Base-by-base conservation (phyloP, 2,888 invertebrate species). In the Leuctra nigra region DNA sequence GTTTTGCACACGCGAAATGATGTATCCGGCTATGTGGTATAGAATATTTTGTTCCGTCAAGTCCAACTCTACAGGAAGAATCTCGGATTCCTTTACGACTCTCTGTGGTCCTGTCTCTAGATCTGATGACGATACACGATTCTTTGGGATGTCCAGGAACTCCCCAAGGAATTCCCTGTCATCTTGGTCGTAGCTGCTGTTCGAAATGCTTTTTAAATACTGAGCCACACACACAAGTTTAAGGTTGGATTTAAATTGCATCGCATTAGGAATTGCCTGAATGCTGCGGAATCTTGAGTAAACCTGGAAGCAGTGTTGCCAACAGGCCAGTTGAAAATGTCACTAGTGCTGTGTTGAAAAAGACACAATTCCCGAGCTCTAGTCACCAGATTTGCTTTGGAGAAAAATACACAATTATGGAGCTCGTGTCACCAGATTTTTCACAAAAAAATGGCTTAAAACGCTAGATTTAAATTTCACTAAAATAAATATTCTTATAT, bases 121-220 rank as follows among this genome's bases (percentile, higher is more conserved):
- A n/a, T n/a, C n/a, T n/a, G n/a, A n/a, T n/a, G n/a, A n/a, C n/a
- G n/a, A n/a, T n/a, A n/a, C n/a, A n/a, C n/a, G n/a, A 13, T 25
- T 25, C 16, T 13, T n/a, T 18, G 23, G 29, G 18, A 24, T 2
- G 23, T 50, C 50, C 13, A 20, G 18, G n/a, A 50, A 41, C 9
- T 41, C 41, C 6, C 41, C 41, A 6, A 41, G 13, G 13, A 9
- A 41, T 13, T 6, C 6, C 20, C 48, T 16, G 23, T 48, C 48
- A 18, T 57, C 63, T 36, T 36, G 59, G 22, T 53, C 54, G 24
- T 54, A 54, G 41, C 41, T 54, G 4, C 47, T 14, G n/a, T 54
- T 41, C 2, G 2, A 9, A 9, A 44, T 18, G 11, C 4, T 29
- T 54, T 54, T 54, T 23, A 54, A 13, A 14, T 44, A 54, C 24